Evolutionary conservation across 2,888 invertebrate genomes (phyloP), one percentile per base, ranked within the genome.

Genomic region (Caenorhabditis sinica): DNA sequence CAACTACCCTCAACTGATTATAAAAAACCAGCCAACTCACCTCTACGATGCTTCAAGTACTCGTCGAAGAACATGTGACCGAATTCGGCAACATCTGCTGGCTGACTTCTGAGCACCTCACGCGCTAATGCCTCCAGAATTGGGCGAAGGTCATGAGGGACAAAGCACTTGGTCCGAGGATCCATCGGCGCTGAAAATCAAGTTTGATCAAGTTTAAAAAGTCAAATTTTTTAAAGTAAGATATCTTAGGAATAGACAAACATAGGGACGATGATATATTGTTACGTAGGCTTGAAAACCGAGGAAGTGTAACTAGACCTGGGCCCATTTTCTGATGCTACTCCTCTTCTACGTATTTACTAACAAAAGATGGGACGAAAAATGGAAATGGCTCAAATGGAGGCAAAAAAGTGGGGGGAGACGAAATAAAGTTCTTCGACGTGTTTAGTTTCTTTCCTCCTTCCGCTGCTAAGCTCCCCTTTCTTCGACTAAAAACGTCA

Each of bases 131-230:
- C 86, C 73, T 92, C 92, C 49, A 92, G 87, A 20, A 92, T 87
- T 36, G 92, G 91, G 5, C 92, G 89, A 13, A 92, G 88, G 43
- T 89, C 89, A n/a, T 88, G 69, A 2, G 92, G 92, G 40, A 92
- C 89, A 51, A 88, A 87, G 79, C 90, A 92, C 33, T 89, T 87
- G 51, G 85, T 69, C 6, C 28, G 61, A 28, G 40, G 28, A 13
- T 69, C 69, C 69, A 77, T 77, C 40, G 30, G 28, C 58, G 58
- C 11, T 56, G 28, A 28, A 56, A 56, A 28, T 23, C 2, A n/a
- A 8, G 8, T 49, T n/a, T n/a, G n/a, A n/a, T n/a, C n/a, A n/a
- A n/a, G n/a, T n/a, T n/a, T n/a, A n/a, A n/a, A n/a, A 49, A n/a
- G 17, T n/a, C 8, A n/a, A 8, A n/a, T 2, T 20, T 49, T 49